Percentiles rank a stretch among this genome's conserved stretches.
Evolutionary conservation across 2,113 vertebrate genomes (phyloP).

Genomic region (Dicaeum eximium): DNA sequence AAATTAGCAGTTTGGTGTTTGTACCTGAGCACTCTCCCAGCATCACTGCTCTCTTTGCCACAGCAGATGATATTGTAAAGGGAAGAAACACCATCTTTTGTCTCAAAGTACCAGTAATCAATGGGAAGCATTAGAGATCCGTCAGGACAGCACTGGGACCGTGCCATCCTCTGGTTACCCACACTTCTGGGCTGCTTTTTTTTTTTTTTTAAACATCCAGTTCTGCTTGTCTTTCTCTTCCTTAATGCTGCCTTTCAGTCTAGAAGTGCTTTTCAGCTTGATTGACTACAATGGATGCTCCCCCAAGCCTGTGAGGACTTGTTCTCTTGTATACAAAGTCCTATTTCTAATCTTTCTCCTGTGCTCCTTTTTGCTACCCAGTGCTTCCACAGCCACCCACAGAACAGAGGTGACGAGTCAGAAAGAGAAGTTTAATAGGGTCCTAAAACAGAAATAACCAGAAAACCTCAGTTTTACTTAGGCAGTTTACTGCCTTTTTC

Average conservation of each 20-base stretch:
- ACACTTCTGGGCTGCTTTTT: background rate
- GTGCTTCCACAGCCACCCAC: background rate
- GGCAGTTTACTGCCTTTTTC: background rate
- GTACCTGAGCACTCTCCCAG: background rate
- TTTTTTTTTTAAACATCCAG: background rate
- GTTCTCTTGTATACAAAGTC: background rate
- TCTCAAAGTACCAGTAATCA: background rate
- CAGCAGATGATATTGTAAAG: background rate
- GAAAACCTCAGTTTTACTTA: conserved; percentile 27
- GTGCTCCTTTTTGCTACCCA: background rate
- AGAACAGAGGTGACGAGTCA: conserved; percentile 33
- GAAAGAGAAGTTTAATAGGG: conserved; percentile 8
- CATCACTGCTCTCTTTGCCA: background rate
- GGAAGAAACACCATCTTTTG: background rate
- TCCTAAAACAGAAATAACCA: conserved; percentile 23
- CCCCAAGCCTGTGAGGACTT: background rate
- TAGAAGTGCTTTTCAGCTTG: background rate
- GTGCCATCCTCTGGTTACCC: background rate
- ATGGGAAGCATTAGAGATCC: background rate
- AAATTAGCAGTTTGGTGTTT: background rate
- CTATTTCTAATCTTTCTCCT: background rate
- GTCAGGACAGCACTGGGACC: background rate
- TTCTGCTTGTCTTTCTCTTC: background rate
- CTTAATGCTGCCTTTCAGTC: background rate
- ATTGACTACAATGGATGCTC: background rate